These are phyloP conservation scores for Cantharis rustica DNA, from an alignment of 2,888 invertebrate genomes.

Conservation along the genomic window DNA sequence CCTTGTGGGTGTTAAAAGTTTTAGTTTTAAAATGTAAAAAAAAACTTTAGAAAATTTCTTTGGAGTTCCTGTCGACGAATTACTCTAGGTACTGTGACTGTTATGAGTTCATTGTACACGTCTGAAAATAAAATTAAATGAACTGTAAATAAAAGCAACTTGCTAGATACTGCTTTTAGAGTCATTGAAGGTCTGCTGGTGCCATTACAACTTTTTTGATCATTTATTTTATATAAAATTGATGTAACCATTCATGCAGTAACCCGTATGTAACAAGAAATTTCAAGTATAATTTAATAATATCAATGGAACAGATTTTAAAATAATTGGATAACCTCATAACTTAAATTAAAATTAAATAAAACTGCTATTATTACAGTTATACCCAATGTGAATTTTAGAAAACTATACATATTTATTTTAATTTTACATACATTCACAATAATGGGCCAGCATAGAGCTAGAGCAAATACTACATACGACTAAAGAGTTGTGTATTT, in stretches of 20 bases:
- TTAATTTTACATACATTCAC: not conserved
- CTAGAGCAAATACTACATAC: not conserved
- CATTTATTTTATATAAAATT: conserved; percentile 6
- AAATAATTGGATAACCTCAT: not conserved
- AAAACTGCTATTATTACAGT: not conserved
- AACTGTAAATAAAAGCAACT: conserved; percentile 13
- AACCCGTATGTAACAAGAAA: not conserved
- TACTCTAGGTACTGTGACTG: not conserved
- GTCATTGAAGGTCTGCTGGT: conserved; percentile 8
- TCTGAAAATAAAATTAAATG: conserved; percentile 10
- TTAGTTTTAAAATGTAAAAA: too few relatives aligned
- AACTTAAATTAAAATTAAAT: not conserved
- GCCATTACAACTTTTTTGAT: conserved; percentile 7
- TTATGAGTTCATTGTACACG: not conserved
- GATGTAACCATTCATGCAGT: not conserved
- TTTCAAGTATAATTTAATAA: not conserved
- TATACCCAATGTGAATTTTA: not conserved
- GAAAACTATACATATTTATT: not conserved
- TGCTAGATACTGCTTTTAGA: conserved; percentile 6
- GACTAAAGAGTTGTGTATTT: not conserved
- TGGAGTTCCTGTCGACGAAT: not conserved
- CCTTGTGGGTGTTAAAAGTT: not conserved
- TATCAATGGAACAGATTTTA: not conserved
- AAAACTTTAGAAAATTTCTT: too few relatives aligned
- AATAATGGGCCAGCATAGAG: not conserved